Percentiles rank a stretch among this genome's conserved stretches.
These are phyloP conservation scores for Entomobrya proxima DNA, from an alignment of 2,888 invertebrate species.

Conservation along the genomic window DNA sequence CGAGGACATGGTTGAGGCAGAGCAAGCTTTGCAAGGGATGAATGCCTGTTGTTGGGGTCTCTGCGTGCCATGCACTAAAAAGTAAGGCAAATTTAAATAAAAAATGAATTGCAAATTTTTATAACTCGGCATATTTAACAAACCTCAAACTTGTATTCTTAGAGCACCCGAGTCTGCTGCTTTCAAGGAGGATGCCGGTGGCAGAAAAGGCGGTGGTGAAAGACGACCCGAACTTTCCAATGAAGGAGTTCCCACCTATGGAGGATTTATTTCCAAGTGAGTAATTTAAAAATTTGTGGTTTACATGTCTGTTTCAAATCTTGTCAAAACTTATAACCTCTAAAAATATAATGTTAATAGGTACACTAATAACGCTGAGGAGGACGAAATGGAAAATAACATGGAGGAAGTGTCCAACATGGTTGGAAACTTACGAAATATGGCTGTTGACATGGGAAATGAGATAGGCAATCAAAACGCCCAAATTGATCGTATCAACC, in stretches of 20 bases:
- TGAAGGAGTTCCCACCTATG: no score
- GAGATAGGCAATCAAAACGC: conserved; percentile 98
- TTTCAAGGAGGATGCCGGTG: neutral
- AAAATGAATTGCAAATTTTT: no score
- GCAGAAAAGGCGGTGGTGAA: neutral
- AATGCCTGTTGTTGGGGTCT: conserved; percentile 13
- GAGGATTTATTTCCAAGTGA: no score
- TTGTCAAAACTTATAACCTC: no score
- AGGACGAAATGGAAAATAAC: conserved; percentile 99
- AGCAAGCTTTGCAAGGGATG: conserved; percentile 56
- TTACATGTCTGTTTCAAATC: no score
- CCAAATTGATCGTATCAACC: conserved; percentile 97
- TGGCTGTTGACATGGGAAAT: conserved; percentile 99
- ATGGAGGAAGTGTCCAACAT: conserved; percentile 97
- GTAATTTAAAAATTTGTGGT: no score
- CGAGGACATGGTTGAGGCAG: conserved; percentile 64
- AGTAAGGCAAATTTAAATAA: neutral
- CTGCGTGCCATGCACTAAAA: neutral
- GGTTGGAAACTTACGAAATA: conserved; percentile 98
- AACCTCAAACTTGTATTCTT: no score
- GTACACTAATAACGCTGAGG: conserved; percentile 94
- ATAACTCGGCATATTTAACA: neutral
- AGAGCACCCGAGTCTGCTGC: neutral
- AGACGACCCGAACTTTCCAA: neutral
- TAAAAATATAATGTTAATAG: neutral